Evolutionary conservation across 2,113 vertebrate species (phyloP).

Genomic region (Nothocercus nigrocapillus): DNA sequence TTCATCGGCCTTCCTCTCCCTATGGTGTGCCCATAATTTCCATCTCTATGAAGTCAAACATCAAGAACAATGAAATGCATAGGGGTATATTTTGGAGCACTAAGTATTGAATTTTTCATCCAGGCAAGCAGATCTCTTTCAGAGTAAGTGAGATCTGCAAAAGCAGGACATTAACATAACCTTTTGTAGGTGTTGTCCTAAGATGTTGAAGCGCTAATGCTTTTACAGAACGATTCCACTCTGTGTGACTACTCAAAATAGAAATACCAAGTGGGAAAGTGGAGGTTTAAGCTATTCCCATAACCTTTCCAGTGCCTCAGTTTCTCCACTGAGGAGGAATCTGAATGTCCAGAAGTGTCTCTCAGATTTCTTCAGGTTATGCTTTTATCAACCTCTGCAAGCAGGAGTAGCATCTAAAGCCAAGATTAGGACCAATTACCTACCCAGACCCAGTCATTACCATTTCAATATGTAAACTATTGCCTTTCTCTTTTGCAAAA

Average conservation of each 20-base stretch:
- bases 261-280: background rate
- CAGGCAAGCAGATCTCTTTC: background rate
- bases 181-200: background rate
- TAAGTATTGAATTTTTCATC: constrained; percentile 41
- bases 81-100: constrained; percentile 31
- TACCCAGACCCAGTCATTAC: background rate
- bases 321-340: background rate
- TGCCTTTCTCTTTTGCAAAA: constrained; percentile 5
- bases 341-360: background rate
- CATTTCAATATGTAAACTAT: background rate
- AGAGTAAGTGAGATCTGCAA: background rate
- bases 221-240: background rate
- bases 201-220: background rate
- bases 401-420: background rate
- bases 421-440: background rate
- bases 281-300: background rate
- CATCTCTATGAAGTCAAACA: constrained; percentile 25
- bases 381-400: background rate
- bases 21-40: constrained; percentile 15
- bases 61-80: constrained; percentile 29
- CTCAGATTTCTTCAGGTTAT: background rate
- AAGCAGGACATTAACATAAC: background rate
- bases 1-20: background rate
- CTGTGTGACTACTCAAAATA: background rate
- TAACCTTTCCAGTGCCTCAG: background rate